phyloP scores from a whole-genome alignment of 53 echinoderm and acorn worm species.

The Luidia sarsii region DNA sequence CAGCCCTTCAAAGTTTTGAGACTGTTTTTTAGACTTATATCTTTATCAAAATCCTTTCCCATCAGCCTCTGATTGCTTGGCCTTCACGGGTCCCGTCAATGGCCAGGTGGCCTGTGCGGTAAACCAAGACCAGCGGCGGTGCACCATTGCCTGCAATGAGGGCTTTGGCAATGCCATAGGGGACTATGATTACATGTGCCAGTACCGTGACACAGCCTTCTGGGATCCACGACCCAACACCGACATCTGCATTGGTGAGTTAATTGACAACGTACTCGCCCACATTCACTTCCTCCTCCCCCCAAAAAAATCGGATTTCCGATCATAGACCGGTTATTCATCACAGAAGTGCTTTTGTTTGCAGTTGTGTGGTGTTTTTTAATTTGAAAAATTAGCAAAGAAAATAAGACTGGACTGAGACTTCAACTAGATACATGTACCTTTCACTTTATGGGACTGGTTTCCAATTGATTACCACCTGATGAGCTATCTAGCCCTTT shows the following conservation, averaged over 20 bases:
- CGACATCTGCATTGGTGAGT: conserved; percentile 46
- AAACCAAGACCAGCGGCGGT: background rate
- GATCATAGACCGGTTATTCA: too few relatives aligned
- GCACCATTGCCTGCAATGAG: conserved; percentile 10
- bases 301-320: too few relatives aligned
- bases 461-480: too few relatives aligned
- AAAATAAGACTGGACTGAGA: too few relatives aligned
- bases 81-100: conserved; percentile 2
- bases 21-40: background rate
- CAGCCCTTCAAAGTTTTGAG: background rate
- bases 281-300: too few relatives aligned
- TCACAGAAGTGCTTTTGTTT: too few relatives aligned
- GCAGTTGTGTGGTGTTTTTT: too few relatives aligned
- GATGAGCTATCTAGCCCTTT: too few relatives aligned
- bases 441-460: too few relatives aligned
- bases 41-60: background rate
- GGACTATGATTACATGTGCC: background rate
- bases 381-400: too few relatives aligned
- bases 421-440: too few relatives aligned
- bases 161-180: conserved; percentile 38
- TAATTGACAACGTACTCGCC: too few relatives aligned
- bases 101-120: background rate
- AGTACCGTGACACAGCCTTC: background rate
- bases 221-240: conserved; percentile 36
- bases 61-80: background rate